phyloP scores from a whole-genome alignment of 2,797 vertebrate genomes.

The Myripristis jacobus region DNA sequence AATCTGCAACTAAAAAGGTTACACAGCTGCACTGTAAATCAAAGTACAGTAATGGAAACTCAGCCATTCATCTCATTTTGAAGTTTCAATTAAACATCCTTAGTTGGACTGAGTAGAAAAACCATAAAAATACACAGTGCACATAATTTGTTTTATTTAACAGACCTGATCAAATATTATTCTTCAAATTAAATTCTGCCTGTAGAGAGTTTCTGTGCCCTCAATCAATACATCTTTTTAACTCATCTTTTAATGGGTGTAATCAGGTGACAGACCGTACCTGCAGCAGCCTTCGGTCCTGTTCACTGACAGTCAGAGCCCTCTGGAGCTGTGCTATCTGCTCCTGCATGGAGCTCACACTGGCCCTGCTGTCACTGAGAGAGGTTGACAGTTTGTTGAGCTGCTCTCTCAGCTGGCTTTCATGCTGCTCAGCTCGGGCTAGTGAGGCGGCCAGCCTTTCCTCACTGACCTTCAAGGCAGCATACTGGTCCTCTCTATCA shows the following conservation, averaged over 20 bases:
- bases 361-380: slow-evolving; percentile 72
- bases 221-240: not conserved
- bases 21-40: slow-evolving; percentile 64
- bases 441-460: slow-evolving; percentile 75
- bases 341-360: slow-evolving; percentile 77
- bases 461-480: slow-evolving; percentile 66
- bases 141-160: slow-evolving; percentile 21
- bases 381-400: slow-evolving; percentile 76
- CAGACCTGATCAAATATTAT: slow-evolving; percentile 24
- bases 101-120: slow-evolving; percentile 9
- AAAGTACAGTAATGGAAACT: slow-evolving; percentile 45
- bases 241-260: not conserved
- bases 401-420: slow-evolving; percentile 82
- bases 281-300: slow-evolving; percentile 84
- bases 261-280: slow-evolving; percentile 59
- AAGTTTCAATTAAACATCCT: slow-evolving; percentile 59
- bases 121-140: slow-evolving; percentile 17
- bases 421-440: slow-evolving; percentile 81
- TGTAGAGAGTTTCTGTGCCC: not conserved
- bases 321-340: slow-evolving; percentile 81
- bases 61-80: slow-evolving; percentile 57
- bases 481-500: slow-evolving; percentile 79
- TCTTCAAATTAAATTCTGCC: slow-evolving; percentile 2
- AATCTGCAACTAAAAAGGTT: slow-evolving; percentile 56
- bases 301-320: slow-evolving; percentile 80